Evolutionary conservation across 1,140 invertebrate species (phyloP).

Genomic region (Riptortus pedestris): DNA sequence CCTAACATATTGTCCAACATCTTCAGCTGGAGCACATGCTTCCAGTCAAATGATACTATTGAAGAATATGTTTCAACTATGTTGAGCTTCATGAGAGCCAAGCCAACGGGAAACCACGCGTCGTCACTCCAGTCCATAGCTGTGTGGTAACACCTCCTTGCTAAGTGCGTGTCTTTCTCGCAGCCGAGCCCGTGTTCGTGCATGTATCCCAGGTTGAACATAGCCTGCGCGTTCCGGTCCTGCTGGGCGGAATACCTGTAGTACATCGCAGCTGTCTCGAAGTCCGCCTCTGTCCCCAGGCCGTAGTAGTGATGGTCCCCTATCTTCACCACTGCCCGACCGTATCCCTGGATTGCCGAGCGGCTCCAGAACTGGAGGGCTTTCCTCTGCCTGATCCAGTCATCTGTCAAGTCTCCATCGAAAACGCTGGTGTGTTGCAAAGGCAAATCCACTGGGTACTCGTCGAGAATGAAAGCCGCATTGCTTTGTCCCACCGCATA

Average conservation of each 20-base stretch:
- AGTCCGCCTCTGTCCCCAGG: constrained; percentile 74
- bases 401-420: neutral
- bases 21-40: neutral
- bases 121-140: constrained; percentile 89
- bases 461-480: constrained; percentile 84
- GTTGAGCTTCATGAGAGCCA: constrained; percentile 76
- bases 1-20: too few relatives aligned
- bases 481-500: constrained; percentile 97
- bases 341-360: constrained; percentile 80
- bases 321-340: constrained; percentile 78
- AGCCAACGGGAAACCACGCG: constrained; percentile 82
- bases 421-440: neutral
- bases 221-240: constrained; percentile 91
- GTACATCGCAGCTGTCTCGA: constrained; percentile 82
- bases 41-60: neutral
- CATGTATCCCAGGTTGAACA: constrained; percentile 99
- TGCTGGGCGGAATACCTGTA: constrained; percentile 84
- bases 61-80: neutral
- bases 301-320: constrained; percentile 98
- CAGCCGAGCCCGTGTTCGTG: constrained; percentile 93
- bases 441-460: constrained; percentile 56
- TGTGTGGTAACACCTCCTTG: constrained; percentile 89
- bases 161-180: constrained; percentile 61
- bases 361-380: constrained; percentile 82
- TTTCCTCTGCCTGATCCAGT: neutral